phyloP scores from a whole-genome alignment of 2,113 vertebrate species.

The Tragelaphus buxtoni region DNA sequence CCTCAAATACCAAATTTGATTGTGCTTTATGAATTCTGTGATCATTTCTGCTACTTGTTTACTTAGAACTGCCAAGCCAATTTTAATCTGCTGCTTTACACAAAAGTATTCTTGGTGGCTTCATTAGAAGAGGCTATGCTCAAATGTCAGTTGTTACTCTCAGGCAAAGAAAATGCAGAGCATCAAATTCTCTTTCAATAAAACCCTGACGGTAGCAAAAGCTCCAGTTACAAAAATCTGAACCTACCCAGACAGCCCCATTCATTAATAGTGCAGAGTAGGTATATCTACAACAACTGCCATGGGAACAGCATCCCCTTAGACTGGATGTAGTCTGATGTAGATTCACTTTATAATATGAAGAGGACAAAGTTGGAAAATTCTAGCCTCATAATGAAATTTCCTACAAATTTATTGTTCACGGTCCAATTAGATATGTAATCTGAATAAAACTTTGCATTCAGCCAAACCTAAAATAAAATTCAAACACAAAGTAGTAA shows the following conservation, averaged over 20 bases:
- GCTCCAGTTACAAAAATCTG: neutral
- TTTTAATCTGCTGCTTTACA: slow-evolving; percentile 47
- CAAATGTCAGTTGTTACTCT: slow-evolving; percentile 42
- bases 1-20: slow-evolving; percentile 34
- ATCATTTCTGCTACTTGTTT: slow-evolving; percentile 34
- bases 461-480: neutral
- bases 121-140: neutral
- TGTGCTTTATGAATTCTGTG: slow-evolving; percentile 31
- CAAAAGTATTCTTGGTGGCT: neutral
- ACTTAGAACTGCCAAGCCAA: slow-evolving; percentile 32
- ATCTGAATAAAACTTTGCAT: neutral
- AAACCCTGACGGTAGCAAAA: neutral
- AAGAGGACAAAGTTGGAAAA: neutral
- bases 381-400: neutral
- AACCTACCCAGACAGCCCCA: neutral
- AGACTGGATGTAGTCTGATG: neutral
- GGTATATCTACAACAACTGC: neutral
- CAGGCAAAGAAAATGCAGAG: neutral
- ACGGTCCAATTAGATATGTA: neutral
- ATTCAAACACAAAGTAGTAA: neutral
- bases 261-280: neutral
- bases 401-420: neutral
- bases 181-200: neutral
- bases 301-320: neutral
- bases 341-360: neutral